Evolutionary conservation across 2,888 invertebrate genomes (phyloP), one percentile per base, ranked within the genome.

Genomic region (Pristionchus arcanus): DNA sequence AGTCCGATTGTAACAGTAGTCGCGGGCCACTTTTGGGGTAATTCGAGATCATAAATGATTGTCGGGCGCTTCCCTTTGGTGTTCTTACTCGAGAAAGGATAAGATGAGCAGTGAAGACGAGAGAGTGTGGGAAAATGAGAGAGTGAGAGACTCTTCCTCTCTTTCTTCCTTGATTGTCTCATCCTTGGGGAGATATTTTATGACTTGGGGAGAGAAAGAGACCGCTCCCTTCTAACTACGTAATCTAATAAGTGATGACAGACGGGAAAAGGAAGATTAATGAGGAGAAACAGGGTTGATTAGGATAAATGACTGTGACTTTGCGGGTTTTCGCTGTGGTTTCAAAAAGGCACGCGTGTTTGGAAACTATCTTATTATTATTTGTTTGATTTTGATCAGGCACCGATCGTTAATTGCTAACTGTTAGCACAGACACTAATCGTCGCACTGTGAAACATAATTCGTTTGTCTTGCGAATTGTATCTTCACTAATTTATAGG

Each of bases 181-280:
- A 21, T 74, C 74, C 74, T 42, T 42, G n/a, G 42, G 74, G 74
- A 77, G 74, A 77, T 77, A 42, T 37, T 77, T 77, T 77, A 77
- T 42, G 42, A 42, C 74, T 34, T 31, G 74, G 74, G 37, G 11
- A 11, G 74, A 77, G 74, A 77, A 77, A 77, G 25, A 42, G 13
- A 42, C 74, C 74, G 74, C 34, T 9, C 34, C 16, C 25, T 42
- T 34, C 68, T 77, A 77, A 77, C 74, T 77, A 42, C 74, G 74
- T 77, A 77, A 77, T 77, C 74, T 77, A 77, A 77, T 77, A 77
- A 77, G 74, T 77, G 74, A 77, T 77, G 74, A 42, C 74, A 77
- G 74, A 77, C 21, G 63, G 25, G 21, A 77, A 68, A 68, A 77
- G 42, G 74, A 77, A 77, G 74, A 77, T 77, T 77, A 42, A 77